These are phyloP conservation scores for Brachionus plicatilis DNA, from an alignment of 1,140 invertebrate species.

Conservation along the genomic window DNA sequence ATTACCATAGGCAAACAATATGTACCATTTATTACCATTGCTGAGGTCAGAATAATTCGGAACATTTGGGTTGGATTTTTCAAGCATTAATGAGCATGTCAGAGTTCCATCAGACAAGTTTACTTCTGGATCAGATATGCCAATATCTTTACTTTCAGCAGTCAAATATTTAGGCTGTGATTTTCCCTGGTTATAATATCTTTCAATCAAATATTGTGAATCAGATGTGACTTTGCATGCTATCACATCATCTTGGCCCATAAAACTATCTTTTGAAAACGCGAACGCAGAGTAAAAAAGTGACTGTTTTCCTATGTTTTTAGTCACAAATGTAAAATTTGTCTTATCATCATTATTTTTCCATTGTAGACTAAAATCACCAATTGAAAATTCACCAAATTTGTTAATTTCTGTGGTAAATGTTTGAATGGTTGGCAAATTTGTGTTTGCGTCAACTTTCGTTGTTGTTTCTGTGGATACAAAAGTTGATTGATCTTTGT, in stretches of 20 bases:
- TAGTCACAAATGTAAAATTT: background rate
- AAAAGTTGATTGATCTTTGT: background rate
- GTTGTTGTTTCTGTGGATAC: background rate
- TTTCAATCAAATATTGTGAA: background rate
- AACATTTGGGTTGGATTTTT: background rate
- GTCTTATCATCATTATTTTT: background rate
- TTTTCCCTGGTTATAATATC: background rate
- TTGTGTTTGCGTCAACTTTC: background rate
- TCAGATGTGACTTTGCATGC: background rate
- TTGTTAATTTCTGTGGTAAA: too few relatives aligned
- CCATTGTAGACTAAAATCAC: background rate
- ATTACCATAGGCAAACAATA: background rate
- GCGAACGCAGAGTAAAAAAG: constrained; percentile 10
- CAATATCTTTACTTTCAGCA: background rate
- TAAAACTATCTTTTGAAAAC: background rate
- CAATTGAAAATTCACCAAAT: background rate
- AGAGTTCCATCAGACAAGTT: background rate
- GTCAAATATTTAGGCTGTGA: background rate
- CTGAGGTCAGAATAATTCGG: constrained; percentile 3
- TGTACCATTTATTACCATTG: background rate
- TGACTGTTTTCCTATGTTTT: background rate
- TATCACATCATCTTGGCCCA: constrained; percentile 28
- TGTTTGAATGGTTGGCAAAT: too few relatives aligned
- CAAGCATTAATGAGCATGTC: background rate
- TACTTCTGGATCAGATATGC: background rate